Evolutionary conservation across 2,113 vertebrate genomes (phyloP).

Genomic region (Chlamydotis undulata): DNA sequence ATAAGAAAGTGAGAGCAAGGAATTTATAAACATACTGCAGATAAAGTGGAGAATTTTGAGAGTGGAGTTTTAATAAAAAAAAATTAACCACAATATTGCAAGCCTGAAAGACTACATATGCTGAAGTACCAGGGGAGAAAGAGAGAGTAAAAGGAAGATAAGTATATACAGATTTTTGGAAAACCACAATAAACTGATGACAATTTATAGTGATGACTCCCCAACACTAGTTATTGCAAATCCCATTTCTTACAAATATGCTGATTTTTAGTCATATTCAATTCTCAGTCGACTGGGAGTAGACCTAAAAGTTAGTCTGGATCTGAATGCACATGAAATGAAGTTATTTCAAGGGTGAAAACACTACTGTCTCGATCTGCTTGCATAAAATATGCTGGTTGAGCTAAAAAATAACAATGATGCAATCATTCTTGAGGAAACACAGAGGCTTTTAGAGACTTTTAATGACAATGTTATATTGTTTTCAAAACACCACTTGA

Average conservation of each 20-base stretch:
- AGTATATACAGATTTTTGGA: neutral
- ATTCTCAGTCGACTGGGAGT: neutral
- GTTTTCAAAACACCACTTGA: slow-evolving; percentile 3
- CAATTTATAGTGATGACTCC: neutral
- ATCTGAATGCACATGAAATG: neutral
- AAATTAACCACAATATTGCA: neutral
- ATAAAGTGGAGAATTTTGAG: neutral
- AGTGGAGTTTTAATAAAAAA: neutral
- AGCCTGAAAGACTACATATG: neutral
- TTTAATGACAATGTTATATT: neutral
- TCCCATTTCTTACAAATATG: neutral
- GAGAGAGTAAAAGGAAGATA: neutral
- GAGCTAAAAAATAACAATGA: neutral
- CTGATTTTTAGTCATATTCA: neutral
- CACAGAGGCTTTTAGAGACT: neutral
- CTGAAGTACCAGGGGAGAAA: neutral
- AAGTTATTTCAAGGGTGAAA: neutral
- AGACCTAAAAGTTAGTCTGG: neutral
- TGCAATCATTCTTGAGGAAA: neutral
- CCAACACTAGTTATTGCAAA: neutral
- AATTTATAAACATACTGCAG: neutral
- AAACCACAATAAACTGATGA: neutral
- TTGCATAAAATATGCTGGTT: neutral
- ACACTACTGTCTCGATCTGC: neutral
- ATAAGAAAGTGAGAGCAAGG: neutral